Percentiles rank a stretch among this genome's conserved stretches.
Evolutionary conservation across 1,140 invertebrate species (phyloP).

Genomic region (Bilobella aurantiaca): DNA sequence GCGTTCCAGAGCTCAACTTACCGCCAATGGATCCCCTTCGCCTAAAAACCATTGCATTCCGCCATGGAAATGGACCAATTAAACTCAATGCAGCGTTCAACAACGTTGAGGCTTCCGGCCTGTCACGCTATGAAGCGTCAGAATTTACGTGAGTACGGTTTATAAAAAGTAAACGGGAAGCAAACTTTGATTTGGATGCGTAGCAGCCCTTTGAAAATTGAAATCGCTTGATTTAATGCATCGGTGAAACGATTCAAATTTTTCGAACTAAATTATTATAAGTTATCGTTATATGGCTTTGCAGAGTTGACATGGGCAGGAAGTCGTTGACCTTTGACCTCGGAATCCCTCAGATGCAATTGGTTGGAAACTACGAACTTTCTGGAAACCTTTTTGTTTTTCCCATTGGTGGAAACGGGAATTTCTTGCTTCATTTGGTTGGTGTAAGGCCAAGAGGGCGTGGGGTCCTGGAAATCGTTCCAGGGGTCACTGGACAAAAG

Average conservation of each 20-base stretch:
- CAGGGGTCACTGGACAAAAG: constrained; percentile 12
- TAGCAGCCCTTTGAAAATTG: too few species aligned
- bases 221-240: too few species aligned
- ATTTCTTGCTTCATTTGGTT: constrained; percentile 33
- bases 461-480: constrained; percentile 18
- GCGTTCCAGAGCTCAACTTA: constrained; percentile 30
- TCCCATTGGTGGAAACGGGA: constrained; percentile 35
- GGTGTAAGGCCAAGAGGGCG: constrained; percentile 13
- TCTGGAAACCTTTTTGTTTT: constrained; percentile 36
- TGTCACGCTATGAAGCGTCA: constrained; percentile 31
- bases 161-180: not conserved
- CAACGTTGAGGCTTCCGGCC: constrained; percentile 33
- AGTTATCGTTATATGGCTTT: constrained; percentile 3
- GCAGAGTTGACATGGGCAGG: constrained; percentile 34
- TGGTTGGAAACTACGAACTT: constrained; percentile 34
- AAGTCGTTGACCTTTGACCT: constrained; percentile 32
- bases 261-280: not conserved
- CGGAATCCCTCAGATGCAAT: constrained; percentile 32
- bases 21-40: constrained; percentile 34
- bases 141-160: constrained; percentile 31
- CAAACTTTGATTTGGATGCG: not conserved
- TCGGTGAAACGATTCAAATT: not conserved
- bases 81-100: constrained; percentile 35
- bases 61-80: constrained; percentile 33
- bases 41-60: constrained; percentile 32